phyloP scores from a whole-genome alignment of 2,888 invertebrate species.

The Allygus modestus region DNA sequence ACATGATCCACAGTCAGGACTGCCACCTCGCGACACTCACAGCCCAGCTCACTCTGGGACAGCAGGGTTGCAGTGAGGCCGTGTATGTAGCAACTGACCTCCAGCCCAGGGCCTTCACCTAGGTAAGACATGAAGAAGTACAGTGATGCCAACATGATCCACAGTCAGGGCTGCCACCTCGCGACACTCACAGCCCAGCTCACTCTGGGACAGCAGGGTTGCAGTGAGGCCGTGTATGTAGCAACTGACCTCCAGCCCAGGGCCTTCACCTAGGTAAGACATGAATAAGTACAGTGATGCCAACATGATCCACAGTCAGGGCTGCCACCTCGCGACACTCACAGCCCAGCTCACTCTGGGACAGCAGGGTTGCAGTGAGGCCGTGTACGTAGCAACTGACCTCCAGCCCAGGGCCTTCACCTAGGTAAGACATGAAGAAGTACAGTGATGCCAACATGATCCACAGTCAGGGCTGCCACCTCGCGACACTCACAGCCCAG shows the following conservation, averaged over 20 bases:
- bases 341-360: slow-evolving; percentile 75
- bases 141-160: slow-evolving; percentile 73
- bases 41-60: slow-evolving; percentile 75
- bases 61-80: slow-evolving; percentile 75
- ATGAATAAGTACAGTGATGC: slow-evolving; percentile 70
- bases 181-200: slow-evolving; percentile 72
- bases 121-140: slow-evolving; percentile 64
- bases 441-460: slow-evolving; percentile 73
- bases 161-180: slow-evolving; percentile 69
- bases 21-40: slow-evolving; percentile 44
- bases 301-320: slow-evolving; percentile 73
- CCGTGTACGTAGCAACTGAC: slow-evolving; percentile 75
- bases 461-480: slow-evolving; percentile 71
- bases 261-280: slow-evolving; percentile 6
- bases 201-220: slow-evolving; percentile 75
- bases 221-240: slow-evolving; percentile 76
- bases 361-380: slow-evolving; percentile 74
- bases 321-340: slow-evolving; percentile 6
- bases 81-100: slow-evolving; percentile 74
- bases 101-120: slow-evolving; percentile 47
- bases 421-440: slow-evolving; percentile 60
- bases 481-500: slow-evolving; percentile 71
- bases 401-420: slow-evolving; percentile 49
- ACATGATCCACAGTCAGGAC: slow-evolving; percentile 73
- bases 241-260: slow-evolving; percentile 71